Percentiles rank a stretch among this genome's conserved stretches.
phyloP scores from a whole-genome alignment of 2,888 invertebrate genomes.

The Epistrophe eligans region DNA sequence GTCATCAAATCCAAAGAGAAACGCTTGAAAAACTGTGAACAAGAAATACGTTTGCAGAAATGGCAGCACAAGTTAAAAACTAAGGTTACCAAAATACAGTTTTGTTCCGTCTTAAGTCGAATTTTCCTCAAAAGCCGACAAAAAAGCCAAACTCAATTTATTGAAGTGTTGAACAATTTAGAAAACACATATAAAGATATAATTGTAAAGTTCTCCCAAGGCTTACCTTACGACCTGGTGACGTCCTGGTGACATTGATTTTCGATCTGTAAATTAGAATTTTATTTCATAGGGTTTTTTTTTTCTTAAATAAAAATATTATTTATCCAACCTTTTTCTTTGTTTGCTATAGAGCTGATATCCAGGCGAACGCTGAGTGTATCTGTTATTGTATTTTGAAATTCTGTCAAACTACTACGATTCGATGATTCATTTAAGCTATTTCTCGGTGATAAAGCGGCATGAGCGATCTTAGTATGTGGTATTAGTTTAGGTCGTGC shows the following conservation, averaged over 20 bases:
- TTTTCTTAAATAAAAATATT: not conserved
- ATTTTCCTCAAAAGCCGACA: conserved; percentile 77
- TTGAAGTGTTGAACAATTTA: conserved; percentile 53
- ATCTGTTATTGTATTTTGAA: conserved; percentile 45
- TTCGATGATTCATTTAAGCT: conserved; percentile 53
- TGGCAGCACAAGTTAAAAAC: conserved; percentile 8
- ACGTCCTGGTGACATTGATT: conserved; percentile 59
- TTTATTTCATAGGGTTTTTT: not conserved
- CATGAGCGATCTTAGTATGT: conserved; percentile 50
- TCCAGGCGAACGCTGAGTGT: conserved; percentile 65
- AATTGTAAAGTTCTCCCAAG: conserved; percentile 35
- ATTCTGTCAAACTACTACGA: conserved; percentile 45
- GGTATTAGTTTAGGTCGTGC: conserved; percentile 67
- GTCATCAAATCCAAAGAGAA: conserved; percentile 76
- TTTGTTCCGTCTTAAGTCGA: conserved; percentile 78
- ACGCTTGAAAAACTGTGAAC: conserved; percentile 76
- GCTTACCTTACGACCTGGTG: conserved; percentile 57
- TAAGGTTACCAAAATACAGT: conserved; percentile 76
- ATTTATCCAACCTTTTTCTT: conserved; percentile 58
- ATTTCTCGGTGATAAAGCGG: conserved; percentile 39
- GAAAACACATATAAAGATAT: conserved; percentile 64
- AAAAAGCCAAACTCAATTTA: conserved; percentile 52
- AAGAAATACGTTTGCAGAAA: conserved; percentile 61
- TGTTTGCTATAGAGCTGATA: conserved; percentile 59
- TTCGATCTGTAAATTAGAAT: conserved; percentile 47